A percentile compares a stretch with the other conserved stretches of the same genome.
phyloP scores from a whole-genome alignment of 2,113 vertebrate genomes.

The Polypterus senegalus region DNA sequence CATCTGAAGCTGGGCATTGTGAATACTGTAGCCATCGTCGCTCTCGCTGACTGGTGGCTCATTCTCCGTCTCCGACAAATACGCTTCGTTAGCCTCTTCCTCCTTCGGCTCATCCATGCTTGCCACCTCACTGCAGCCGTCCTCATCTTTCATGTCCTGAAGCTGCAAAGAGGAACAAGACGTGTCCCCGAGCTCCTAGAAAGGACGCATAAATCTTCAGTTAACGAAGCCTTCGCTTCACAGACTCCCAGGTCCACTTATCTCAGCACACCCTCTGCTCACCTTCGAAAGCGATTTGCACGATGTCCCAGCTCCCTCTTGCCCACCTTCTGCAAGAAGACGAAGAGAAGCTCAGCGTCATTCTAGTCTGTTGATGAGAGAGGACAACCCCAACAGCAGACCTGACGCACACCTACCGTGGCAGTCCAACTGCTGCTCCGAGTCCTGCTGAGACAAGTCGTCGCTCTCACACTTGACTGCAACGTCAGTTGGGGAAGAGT shows the following conservation, averaged over 20 bases:
- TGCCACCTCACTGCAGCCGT: conserved; percentile 81
- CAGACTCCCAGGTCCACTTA: no score
- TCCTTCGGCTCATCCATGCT: conserved; percentile 85
- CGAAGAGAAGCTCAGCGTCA: no score
- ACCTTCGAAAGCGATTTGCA: conserved; percentile 84
- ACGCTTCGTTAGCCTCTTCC: conserved; percentile 77
- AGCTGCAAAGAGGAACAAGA: conserved; percentile 10
- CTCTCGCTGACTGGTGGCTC: conserved; percentile 92
- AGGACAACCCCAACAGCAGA: no score
- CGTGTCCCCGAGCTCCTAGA: no score
- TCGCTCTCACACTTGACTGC: conserved; percentile 53
- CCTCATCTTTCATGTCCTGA: conserved; percentile 88
- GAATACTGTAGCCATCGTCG: conserved; percentile 89
- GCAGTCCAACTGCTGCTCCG: conserved; percentile 43
- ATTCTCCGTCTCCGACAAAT: conserved; percentile 84
- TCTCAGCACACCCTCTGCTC: no score
- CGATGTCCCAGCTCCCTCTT: conserved; percentile 79
- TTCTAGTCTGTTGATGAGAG: no score
- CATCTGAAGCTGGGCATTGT: conserved; percentile 80
- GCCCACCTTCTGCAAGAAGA: conserved; percentile 61
- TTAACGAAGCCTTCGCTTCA: no score
- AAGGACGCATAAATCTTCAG: no score
- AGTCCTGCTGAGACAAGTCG: conserved; percentile 50
- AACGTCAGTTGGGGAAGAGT: conserved; percentile 40
- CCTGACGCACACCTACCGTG: conserved; percentile 31